Evolutionary conservation across 2,113 vertebrate genomes (phyloP), one percentile per base, ranked within the genome.

Genomic region (Chlorodrepanis virens): DNA sequence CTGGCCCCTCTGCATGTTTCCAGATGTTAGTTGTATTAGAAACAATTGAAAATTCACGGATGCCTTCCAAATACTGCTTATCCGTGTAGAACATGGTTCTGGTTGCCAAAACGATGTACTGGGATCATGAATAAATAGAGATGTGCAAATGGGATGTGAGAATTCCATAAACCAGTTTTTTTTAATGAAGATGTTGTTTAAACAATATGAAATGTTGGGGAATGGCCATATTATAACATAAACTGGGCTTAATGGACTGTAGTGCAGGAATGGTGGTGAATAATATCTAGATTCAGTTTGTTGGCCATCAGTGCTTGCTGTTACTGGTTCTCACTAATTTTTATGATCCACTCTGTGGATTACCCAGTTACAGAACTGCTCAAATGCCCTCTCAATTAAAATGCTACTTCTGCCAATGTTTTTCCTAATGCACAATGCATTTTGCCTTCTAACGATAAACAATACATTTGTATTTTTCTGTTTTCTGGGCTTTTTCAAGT

Each of bases 21-120:
- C 89, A 95, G 89, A 71, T 93, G 83, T 79, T 84, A 59, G 28
- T n/a, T 91, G 74, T 71, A 72, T 72, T 85, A 76, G 52, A 83
- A 53, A 82, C 39, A 64, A 89, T 1, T 24, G 69, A 68, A 89
- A 87, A 91, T 56, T 50, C 74, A 71, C 20, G 6, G 44, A 81
- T 33, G 12, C 35, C 44, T 91, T 96, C 89, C 87, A 89, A 68
- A 53, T 79, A 52, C 60, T 91, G 76, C 72, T 95, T 85, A 79
- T 76, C 57, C 9, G 0, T 87, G 77, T 49, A 79, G 82, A 70
- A 53, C 13, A 6, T 14, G 16, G 25, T 22, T 71, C 69, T 89
- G 28, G 12, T 53, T 93, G 89, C 81, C 91, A 87, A 76, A 93
- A 87, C 2, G 5, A 50, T 82, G 70, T 89, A 37, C 76, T 68